Base-by-base conservation (phyloP, 2,888 invertebrate species). In the Elysia crispata region DNA sequence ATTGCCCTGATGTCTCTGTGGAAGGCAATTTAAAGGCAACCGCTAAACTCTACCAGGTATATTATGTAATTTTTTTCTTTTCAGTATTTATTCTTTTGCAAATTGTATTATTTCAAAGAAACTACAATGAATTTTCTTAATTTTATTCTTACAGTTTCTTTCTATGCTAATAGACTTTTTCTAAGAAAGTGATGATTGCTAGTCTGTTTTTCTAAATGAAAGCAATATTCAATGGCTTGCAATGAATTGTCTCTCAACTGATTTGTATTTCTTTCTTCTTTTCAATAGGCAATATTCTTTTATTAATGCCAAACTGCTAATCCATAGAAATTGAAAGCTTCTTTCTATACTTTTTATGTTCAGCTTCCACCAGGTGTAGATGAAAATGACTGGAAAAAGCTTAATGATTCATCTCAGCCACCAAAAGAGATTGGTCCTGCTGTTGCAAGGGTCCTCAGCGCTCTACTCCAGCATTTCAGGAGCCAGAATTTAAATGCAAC, bases 1-100 rank as follows among this genome's bases (percentile, higher is more conserved):
- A 83, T 76, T 87, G 86, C 25, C 89, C 90, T 57, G 89, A 88
- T n/a, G 91, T 90, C 18, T 88, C 89, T 54, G 88, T 89, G 1
- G 86, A 85, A 23, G 90, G 90, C 20, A 84, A 86, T 74, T 86
- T 85, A 79, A 86, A 85, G 31, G 85, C 89, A 8, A 86, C 87
- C 33, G 85, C 87, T 15, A 86, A 88, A 81, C 87, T 89, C 81
- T 87, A 86, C 82, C 84, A 87, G 81, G 87, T 87, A 72, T 54
- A 50, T 57, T 0, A 23, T 28, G 66, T 25, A 6, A 1, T 66
- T 66, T 8, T 25, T 28, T 66, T 25, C 25, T 1, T 13, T 66
- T 3, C 30, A 18, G 28, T n/a, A n/a, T n/a, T n/a, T n/a, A n/a
- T n/a, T n/a, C n/a, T n/a, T n/a, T n/a, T n/a, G n/a, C n/a, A n/a